Evolutionary conservation across 2,113 vertebrate genomes (phyloP).

Genomic region (Sakesphorus luctuosus): DNA sequence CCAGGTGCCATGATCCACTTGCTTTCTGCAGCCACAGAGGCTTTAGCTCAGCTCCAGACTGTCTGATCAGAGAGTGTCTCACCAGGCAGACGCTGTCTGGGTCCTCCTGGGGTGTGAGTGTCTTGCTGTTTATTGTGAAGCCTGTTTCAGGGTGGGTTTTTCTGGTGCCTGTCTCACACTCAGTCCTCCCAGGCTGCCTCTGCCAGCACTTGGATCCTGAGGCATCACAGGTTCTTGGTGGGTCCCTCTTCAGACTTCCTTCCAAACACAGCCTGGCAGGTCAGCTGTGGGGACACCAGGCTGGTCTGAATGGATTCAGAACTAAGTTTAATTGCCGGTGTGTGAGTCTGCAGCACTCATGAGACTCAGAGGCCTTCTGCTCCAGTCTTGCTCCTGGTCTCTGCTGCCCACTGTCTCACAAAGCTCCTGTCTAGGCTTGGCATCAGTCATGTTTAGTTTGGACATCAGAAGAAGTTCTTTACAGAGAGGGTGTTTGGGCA

Average conservation of each 20-base stretch:
- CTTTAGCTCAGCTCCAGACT: not conserved
- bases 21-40: not conserved
- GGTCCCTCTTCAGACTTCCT: not conserved
- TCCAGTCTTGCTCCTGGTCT: not conserved
- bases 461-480: not conserved
- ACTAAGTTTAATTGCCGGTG: not conserved
- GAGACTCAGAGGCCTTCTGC: not conserved
- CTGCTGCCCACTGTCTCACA: not conserved
- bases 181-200: not conserved
- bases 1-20: not conserved
- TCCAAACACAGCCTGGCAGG: not conserved
- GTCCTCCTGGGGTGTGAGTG: not conserved
- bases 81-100: not conserved
- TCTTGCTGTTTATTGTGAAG: not conserved
- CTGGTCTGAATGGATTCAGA: not conserved
- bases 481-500: not conserved
- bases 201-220: not conserved
- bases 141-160: not conserved
- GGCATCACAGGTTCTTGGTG: not conserved
- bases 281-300: not conserved
- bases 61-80: not conserved
- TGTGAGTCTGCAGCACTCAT: not conserved
- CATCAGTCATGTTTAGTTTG: not conserved
- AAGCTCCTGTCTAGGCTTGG: not conserved
- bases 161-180: not conserved